phyloP scores from a whole-genome alignment of 1,140 invertebrate species.

The Solenopsis fugax region DNA sequence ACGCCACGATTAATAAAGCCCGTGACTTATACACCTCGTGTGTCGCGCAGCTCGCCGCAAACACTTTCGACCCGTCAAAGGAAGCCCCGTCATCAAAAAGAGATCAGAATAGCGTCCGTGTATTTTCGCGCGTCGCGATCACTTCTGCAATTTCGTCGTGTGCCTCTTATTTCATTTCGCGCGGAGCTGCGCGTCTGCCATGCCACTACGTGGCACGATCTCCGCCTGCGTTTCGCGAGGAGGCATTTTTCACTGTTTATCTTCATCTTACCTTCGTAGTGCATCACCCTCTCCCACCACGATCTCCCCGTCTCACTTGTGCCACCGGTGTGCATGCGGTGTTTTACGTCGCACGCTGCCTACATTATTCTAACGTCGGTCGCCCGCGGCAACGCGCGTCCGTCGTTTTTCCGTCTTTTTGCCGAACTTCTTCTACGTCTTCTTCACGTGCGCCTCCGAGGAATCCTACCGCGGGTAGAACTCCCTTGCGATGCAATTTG shows the following conservation, averaged over 20 bases:
- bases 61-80: not conserved
- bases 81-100: not conserved
- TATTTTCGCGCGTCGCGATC: constrained; percentile 20
- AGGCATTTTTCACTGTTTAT: constrained; percentile 36
- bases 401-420: constrained; percentile 48
- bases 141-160: constrained; percentile 2
- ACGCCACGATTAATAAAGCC: constrained; percentile 12
- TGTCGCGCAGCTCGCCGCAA: not conserved
- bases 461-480: not conserved
- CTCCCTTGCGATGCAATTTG: constrained; percentile 11
- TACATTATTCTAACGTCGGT: constrained; percentile 44
- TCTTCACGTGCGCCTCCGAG: constrained; percentile 6
- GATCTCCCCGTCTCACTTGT: not conserved
- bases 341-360: constrained; percentile 27
- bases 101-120: constrained; percentile 15
- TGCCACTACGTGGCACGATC: not conserved
- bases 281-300: not conserved
- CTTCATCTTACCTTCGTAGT: constrained; percentile 3
- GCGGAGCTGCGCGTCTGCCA: not conserved
- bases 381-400: constrained; percentile 13
- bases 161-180: constrained; percentile 28
- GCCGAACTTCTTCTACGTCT: constrained; percentile 43
- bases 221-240: constrained; percentile 17
- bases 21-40: not conserved
- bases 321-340: not conserved